Conservation (phyloP, 2,797 vertebrate genomes). For the Peromyscus aztecus region DNA sequence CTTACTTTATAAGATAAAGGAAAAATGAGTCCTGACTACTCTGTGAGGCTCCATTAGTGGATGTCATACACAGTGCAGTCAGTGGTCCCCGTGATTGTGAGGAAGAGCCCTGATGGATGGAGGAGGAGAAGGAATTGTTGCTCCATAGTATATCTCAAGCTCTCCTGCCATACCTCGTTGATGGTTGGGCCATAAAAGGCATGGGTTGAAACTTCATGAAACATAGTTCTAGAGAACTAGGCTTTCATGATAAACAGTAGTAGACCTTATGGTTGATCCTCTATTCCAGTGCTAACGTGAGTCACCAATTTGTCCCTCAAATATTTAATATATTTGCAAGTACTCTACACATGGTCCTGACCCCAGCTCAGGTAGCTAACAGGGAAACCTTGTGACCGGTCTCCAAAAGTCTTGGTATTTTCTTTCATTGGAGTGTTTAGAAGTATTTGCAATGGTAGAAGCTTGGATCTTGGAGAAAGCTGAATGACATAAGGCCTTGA, state of each 20-base stretch:
- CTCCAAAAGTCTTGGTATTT: not conserved
- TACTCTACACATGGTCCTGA: not conserved
- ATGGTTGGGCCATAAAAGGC: not conserved
- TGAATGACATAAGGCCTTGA: not conserved
- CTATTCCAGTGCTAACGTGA: not conserved
- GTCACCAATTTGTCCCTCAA: not conserved
- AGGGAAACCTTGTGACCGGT: not conserved
- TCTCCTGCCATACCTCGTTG: not conserved
- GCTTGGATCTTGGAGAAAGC: not conserved
- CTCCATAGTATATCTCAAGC: not conserved
- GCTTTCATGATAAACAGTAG: not conserved
- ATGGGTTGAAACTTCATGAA: not conserved
- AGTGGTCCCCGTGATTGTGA: not conserved
- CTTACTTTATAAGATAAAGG: not conserved
- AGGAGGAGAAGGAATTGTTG: not conserved
- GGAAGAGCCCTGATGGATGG: not conserved
- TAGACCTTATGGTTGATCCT: not conserved
- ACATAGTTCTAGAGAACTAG: not conserved
- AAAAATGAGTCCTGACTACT: not conserved
- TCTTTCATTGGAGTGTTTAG: constrained; percentile 18
- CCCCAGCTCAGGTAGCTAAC: not conserved
- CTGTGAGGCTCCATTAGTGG: not conserved
- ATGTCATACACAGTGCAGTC: not conserved
- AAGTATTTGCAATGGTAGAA: not conserved
- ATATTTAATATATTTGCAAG: not conserved